These are phyloP conservation scores for Apodemus speciosus DNA, from an alignment of 2,113 vertebrate species.

Conservation along the genomic window DNA sequence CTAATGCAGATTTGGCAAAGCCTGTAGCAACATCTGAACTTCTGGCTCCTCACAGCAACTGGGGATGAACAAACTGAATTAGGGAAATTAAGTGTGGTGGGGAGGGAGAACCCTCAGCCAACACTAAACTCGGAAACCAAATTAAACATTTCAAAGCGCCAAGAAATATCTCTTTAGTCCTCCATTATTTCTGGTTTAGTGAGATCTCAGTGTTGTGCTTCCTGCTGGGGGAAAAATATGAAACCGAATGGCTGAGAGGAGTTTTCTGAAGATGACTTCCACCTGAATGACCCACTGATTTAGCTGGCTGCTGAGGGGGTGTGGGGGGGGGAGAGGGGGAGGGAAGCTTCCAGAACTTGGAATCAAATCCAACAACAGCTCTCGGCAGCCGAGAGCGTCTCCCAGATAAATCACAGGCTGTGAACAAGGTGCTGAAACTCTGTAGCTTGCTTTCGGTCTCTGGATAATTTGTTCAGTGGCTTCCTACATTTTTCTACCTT, in stretches of 20 bases:
- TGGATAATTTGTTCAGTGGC: background rate
- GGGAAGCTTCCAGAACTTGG: constrained; percentile 25
- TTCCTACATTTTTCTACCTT: constrained; percentile 5
- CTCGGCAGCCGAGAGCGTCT: constrained; percentile 47
- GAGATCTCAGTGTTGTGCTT: constrained; percentile 44
- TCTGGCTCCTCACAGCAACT: constrained; percentile 62
- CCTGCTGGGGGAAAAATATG: constrained; percentile 43
- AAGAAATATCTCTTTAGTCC: constrained; percentile 58
- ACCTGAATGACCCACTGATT: constrained; percentile 24
- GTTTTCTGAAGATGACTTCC: constrained; percentile 45
- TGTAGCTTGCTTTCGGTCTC: constrained; percentile 8
- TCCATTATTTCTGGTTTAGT: constrained; percentile 64
- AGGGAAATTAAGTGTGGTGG: constrained; percentile 59
- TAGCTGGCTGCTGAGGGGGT: constrained; percentile 14
- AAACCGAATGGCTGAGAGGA: constrained; percentile 55
- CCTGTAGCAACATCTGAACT: constrained; percentile 66
- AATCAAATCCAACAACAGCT: constrained; percentile 50
- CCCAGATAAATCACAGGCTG: constrained; percentile 55
- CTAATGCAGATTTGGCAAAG: constrained; percentile 60
- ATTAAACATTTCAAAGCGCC: constrained; percentile 63
- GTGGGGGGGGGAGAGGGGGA: no score
- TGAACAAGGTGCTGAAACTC: constrained; percentile 52
- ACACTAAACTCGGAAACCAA: constrained; percentile 49
- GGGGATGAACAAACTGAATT: constrained; percentile 66
- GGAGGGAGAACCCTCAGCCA: constrained; percentile 32